Percentiles rank a stretch among this genome's conserved stretches.
Conservation (phyloP, 1,140 invertebrate genomes). For the Centruroides vittatus region DNA sequence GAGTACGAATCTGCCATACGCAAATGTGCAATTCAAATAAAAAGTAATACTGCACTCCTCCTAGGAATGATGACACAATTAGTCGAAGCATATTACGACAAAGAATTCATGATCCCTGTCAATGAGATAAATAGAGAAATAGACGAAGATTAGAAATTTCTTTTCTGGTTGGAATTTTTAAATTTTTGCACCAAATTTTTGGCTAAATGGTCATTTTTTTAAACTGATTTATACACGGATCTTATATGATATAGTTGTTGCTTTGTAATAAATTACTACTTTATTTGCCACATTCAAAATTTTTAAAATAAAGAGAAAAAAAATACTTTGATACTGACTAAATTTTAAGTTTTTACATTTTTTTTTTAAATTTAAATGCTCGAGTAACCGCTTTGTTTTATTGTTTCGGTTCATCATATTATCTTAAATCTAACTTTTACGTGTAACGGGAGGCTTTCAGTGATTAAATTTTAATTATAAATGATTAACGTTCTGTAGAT, state of each 20-base stretch:
- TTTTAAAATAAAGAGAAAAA: constrained; percentile 5
- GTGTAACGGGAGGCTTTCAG: too few relatives aligned
- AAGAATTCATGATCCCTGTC: constrained; percentile 51
- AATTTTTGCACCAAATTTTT: too few relatives aligned
- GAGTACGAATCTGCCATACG: constrained; percentile 8
- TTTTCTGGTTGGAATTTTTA: constrained; percentile 1
- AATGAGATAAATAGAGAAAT: constrained; percentile 55
- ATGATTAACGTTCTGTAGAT: too few relatives aligned
- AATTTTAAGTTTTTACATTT: too few relatives aligned
- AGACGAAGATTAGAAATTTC: constrained; percentile 30
- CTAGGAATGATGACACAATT: constrained; percentile 43
- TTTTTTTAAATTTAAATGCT: too few relatives aligned
- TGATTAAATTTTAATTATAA: too few relatives aligned
- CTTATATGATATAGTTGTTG: too few relatives aligned
- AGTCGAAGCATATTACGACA: constrained; percentile 51
- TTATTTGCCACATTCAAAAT: neutral
- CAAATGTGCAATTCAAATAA: constrained; percentile 1
- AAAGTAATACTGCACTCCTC: constrained; percentile 32
- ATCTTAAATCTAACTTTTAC: too few relatives aligned
- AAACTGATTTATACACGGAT: too few relatives aligned
- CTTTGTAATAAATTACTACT: neutral
- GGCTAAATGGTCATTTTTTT: too few relatives aligned
- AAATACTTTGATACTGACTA: neutral
- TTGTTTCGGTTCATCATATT: too few relatives aligned
- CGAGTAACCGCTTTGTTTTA: too few relatives aligned